These are phyloP conservation scores for Pseudomyrmex cubaensis DNA, from an alignment of 1,140 invertebrate species.

Conservation along the genomic window DNA sequence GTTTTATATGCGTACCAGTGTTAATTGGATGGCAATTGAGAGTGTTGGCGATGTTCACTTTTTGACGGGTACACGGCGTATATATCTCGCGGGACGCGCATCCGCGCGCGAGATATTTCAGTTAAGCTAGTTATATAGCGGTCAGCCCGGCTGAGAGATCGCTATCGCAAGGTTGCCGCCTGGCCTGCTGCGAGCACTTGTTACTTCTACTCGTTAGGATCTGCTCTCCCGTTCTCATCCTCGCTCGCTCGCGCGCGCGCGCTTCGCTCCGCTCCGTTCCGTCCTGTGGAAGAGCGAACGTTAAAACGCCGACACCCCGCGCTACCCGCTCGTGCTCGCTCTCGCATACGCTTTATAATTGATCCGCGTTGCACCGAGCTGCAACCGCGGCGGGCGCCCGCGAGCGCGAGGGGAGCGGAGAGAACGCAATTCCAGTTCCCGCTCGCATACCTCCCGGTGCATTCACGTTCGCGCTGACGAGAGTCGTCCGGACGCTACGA, in stretches of 20 bases:
- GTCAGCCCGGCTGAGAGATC: constrained; percentile 66
- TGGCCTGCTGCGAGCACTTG: constrained; percentile 68
- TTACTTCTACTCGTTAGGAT: constrained; percentile 70
- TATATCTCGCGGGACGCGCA: constrained; percentile 31
- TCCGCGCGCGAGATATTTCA: constrained; percentile 70
- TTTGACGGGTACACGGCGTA: background rate
- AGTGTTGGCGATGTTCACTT: background rate
- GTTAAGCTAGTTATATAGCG: constrained; percentile 70
- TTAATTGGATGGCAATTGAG: background rate
- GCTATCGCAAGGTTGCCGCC: constrained; percentile 71
- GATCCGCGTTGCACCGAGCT: constrained; percentile 28
- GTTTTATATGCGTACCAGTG: background rate
- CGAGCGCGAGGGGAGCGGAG: background rate
- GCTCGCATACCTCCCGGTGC: constrained; percentile 53
- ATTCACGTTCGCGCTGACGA: constrained; percentile 38
- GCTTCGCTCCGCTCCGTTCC: no score
- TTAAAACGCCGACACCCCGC: constrained; percentile 31
- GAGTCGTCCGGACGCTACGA: constrained; percentile 36
- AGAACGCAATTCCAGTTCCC: constrained; percentile 55
- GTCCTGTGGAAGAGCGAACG: constrained; percentile 39
- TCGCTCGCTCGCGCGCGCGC: background rate
- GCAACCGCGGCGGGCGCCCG: background rate
- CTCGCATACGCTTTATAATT: constrained; percentile 54
- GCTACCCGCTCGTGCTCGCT: constrained; percentile 9
- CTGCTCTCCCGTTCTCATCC: constrained; percentile 47